These are phyloP conservation scores for Sylvilagus bachmani DNA, from an alignment of 2,113 vertebrate species.

Conservation along the genomic window DNA sequence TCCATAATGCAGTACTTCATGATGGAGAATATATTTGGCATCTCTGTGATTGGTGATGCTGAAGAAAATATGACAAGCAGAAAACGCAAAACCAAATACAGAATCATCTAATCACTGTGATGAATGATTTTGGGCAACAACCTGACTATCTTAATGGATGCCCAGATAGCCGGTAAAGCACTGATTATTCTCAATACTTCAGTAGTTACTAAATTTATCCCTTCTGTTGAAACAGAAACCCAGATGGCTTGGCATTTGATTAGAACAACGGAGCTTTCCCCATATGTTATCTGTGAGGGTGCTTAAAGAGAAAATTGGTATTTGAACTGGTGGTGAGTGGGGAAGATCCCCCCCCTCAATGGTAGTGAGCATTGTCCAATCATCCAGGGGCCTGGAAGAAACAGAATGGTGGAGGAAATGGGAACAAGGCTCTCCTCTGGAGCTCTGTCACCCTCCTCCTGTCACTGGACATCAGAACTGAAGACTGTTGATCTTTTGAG, in stretches of 20 bases:
- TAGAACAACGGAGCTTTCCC: neutral
- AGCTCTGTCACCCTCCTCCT: neutral
- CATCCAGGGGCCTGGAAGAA: no score
- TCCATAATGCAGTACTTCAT: neutral
- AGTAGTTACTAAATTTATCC: neutral
- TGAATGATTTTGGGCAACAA: neutral
- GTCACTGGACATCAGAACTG: neutral
- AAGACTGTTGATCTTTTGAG: neutral
- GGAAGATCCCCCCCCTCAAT: neutral
- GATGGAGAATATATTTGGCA: neutral
- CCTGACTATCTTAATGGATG: neutral
- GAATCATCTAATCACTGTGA: neutral
- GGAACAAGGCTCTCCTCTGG: neutral
- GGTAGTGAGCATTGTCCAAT: neutral
- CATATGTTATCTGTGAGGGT: neutral
- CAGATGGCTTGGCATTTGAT: neutral
- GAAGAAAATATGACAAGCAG: neutral
- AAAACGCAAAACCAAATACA: conserved; percentile 6
- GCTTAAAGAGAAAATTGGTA: neutral
- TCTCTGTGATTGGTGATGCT: neutral
- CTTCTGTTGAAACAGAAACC: neutral
- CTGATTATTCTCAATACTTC: neutral
- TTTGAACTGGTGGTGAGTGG: neutral
- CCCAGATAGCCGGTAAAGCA: no score
- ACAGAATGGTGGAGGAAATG: neutral